phyloP scores from a whole-genome alignment of 2,113 vertebrate species.

The Alosa alosa region DNA sequence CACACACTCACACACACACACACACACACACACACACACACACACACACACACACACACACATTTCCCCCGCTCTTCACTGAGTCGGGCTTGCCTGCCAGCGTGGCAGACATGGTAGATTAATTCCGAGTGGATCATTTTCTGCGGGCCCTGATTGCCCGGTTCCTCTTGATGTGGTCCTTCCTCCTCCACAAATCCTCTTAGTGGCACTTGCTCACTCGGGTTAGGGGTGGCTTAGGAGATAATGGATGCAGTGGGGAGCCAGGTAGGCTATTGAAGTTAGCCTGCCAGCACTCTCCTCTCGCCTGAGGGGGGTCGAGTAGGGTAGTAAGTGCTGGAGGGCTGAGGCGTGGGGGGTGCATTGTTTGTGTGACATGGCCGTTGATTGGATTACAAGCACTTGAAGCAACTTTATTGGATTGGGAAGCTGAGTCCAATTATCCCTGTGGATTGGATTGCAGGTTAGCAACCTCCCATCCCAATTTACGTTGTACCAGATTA shows the following conservation, averaged over 20 bases:
- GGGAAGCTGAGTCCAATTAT: constrained; percentile 65
- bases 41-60: neutral
- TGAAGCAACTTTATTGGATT: constrained; percentile 70
- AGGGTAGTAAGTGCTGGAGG: constrained; percentile 38
- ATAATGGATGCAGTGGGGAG: constrained; percentile 65
- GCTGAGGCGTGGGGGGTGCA: constrained; percentile 37
- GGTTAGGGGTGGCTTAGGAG: constrained; percentile 66
- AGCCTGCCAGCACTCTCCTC: constrained; percentile 62
- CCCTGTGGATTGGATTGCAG: constrained; percentile 64
- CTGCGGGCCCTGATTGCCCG: neutral
- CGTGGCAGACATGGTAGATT: constrained; percentile 2
- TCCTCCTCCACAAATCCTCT: constrained; percentile 61
- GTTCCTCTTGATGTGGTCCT: constrained; percentile 50
- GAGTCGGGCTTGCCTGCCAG: neutral
- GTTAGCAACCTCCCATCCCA: constrained; percentile 64
- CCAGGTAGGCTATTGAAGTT: constrained; percentile 67
- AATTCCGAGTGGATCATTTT: constrained; percentile 51
- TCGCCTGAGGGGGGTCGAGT: constrained; percentile 47
- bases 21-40: neutral
- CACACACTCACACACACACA: neutral
- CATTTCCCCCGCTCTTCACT: neutral
- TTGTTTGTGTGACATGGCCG: constrained; percentile 68
- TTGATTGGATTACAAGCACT: constrained; percentile 77
- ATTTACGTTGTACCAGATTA: constrained; percentile 62
- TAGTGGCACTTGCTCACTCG: constrained; percentile 62